Percentiles rank a stretch among this genome's conserved stretches.
These are phyloP conservation scores for Cynodonichthys magdalenae DNA, from an alignment of 2,797 vertebrate species.

Conservation along the genomic window DNA sequence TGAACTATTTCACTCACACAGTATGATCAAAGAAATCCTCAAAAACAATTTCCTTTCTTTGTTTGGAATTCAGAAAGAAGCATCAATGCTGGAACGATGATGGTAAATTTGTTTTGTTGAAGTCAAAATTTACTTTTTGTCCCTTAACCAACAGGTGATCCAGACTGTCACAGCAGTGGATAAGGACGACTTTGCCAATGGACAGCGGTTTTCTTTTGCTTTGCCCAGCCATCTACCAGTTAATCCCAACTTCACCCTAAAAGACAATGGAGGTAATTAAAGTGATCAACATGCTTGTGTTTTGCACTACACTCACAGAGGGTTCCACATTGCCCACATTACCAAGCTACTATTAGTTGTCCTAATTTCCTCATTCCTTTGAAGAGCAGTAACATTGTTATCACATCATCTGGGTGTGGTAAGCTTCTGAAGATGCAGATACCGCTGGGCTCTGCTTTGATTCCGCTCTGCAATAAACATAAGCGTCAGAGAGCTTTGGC, in stretches of 20 bases:
- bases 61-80: constrained; percentile 11
- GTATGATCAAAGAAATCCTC: constrained; percentile 21
- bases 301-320: constrained; percentile 10
- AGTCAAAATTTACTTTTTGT: constrained; percentile 9
- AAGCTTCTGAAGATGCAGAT: constrained; percentile 19
- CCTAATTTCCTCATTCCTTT: constrained; percentile 21
- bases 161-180: constrained; percentile 93
- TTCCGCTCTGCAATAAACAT: constrained; percentile 25
- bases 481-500: constrained; percentile 27
- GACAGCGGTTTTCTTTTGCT: constrained; percentile 91
- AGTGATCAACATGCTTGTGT: constrained; percentile 58
- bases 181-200: constrained; percentile 95
- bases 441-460: constrained; percentile 16
- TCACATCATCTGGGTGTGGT: constrained; percentile 10
- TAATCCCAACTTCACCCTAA: constrained; percentile 97
- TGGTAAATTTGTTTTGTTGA: no score
- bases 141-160: constrained; percentile 85
- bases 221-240: constrained; percentile 83
- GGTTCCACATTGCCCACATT: constrained; percentile 20
- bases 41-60: background rate
- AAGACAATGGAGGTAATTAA: constrained; percentile 96
- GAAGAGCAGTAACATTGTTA: constrained; percentile 33
- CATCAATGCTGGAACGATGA: background rate
- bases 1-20: no score
- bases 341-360: constrained; percentile 36